Evolutionary conservation across 2,113 vertebrate species (phyloP).

Genomic region (Gadus macrocephalus): DNA sequence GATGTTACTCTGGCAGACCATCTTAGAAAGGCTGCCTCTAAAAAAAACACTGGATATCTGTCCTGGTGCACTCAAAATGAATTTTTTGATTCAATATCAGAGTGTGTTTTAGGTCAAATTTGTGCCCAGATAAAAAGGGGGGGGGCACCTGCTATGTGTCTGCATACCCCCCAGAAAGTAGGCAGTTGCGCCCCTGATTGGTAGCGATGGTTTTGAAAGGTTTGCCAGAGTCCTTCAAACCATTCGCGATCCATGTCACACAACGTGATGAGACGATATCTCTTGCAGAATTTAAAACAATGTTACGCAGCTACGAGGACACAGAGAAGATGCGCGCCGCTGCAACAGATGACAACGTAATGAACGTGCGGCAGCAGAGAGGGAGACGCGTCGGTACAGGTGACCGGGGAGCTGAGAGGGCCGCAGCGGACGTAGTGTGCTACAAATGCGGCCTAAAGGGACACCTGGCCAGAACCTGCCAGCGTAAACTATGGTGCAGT

Average conservation of each 20-base stretch:
- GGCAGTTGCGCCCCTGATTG: not conserved
- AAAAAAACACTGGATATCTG: no score
- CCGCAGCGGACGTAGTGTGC: no score
- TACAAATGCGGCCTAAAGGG: conserved; percentile 8
- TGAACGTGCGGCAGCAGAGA: conserved; percentile 1
- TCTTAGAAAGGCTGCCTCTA: no score
- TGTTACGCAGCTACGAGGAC: conserved; percentile 14
- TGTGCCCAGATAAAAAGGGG: no score
- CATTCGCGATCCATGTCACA: conserved; percentile 20
- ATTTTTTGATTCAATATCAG: no score
- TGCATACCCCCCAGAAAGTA: no score
- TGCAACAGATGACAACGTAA: conserved; percentile 16
- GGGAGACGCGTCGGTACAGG: not conserved
- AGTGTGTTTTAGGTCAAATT: no score
- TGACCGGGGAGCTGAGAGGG: not conserved
- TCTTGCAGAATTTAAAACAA: conserved; percentile 24
- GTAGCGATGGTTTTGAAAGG: conserved; percentile 14
- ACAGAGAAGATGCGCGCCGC: not conserved
- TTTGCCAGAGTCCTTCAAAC: conserved; percentile 12
- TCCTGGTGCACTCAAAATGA: no score
- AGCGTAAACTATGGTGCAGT: conserved; percentile 2
- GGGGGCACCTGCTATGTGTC: no score
- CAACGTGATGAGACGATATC: conserved; percentile 4
- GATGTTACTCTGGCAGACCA: no score
- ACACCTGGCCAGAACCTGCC: conserved; percentile 3